Percentiles rank a stretch among this genome's conserved stretches.
phyloP scores from a whole-genome alignment of 2,113 vertebrate genomes.

The Myanophis thanlyinensis region DNA sequence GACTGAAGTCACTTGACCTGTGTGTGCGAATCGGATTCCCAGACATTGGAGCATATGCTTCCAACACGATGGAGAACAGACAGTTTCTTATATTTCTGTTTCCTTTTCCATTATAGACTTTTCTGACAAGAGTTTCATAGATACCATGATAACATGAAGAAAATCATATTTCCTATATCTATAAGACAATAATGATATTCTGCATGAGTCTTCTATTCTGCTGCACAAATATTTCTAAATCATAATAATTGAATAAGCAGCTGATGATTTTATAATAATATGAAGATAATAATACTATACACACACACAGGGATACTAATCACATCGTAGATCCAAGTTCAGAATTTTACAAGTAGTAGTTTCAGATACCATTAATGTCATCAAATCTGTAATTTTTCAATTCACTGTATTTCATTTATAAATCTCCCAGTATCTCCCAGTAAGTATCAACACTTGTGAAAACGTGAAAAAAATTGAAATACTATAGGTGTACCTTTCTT shows the following conservation, averaged over 20 bases:
- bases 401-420: background rate
- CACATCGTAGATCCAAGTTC: constrained; percentile 23
- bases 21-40: too few species aligned
- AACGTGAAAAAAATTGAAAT: constrained; percentile 8
- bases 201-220: background rate
- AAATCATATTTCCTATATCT: background rate
- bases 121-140: background rate
- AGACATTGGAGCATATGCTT: too few species aligned
- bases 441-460: background rate
- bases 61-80: too few species aligned
- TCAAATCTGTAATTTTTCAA: constrained; percentile 31
- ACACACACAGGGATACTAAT: background rate
- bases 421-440: fast-evolving
- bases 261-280: background rate
- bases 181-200: background rate
- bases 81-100: background rate
- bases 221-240: background rate
- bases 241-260: background rate
- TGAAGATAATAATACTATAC: background rate
- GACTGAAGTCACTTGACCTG: too few species aligned
- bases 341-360: background rate
- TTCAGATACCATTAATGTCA: constrained; percentile 32
- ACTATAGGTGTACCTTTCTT: constrained; percentile 46
- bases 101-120: background rate
- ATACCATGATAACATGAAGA: background rate